Evolutionary conservation across 2,888 invertebrate species (phyloP), one percentile per base, ranked within the genome.

Genomic region (Eupithecia dodoneata): DNA sequence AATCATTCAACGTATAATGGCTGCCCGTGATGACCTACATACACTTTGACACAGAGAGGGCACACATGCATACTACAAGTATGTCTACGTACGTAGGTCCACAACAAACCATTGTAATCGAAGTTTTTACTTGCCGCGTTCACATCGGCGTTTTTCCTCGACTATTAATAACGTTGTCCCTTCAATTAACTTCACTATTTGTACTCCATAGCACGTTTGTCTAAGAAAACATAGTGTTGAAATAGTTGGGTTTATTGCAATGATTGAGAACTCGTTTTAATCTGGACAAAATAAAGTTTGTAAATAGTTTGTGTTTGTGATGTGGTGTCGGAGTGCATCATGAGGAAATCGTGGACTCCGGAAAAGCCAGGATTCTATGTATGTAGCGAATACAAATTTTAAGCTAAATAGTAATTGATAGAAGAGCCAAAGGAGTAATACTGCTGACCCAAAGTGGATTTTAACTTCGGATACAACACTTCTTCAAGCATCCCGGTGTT

Each of bases 331-430:
- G 52, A 30, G 9, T n/a, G n/a, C 63, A 73, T 49, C 5, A 78
- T 79, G 76, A 76, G 70, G 66, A 79, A 79, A 72, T 76, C 76
- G 15, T 79, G 79, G 76, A 76, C 74, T 2, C 71, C 76, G 12
- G 47, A 52, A 41, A 79, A 66, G 42, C 12, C 70, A 4, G 63
- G 13, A 72, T 70, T 49, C 45, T 71, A 75, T 59, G 74, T 76
- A 76, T 74, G 78, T 72, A 55, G 7, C 44, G 3, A 18, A 10
- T 47, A n/a, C 2, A 67, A 10, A 41, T 41, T 18, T 65, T 63
- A 63, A 13, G 52, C 15, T 5, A 15, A 7, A 30, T 30, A 7
- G 45, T 7, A 6, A 5, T 18, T 52, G 15, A 59, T 59, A 59
- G 2, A 59, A 59, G 9, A 59, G 10, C 10, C 12, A 65, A 65